Evolutionary conservation across 2,797 vertebrate genomes (phyloP).

Genomic region (Typhlichthys eigenmanni): DNA sequence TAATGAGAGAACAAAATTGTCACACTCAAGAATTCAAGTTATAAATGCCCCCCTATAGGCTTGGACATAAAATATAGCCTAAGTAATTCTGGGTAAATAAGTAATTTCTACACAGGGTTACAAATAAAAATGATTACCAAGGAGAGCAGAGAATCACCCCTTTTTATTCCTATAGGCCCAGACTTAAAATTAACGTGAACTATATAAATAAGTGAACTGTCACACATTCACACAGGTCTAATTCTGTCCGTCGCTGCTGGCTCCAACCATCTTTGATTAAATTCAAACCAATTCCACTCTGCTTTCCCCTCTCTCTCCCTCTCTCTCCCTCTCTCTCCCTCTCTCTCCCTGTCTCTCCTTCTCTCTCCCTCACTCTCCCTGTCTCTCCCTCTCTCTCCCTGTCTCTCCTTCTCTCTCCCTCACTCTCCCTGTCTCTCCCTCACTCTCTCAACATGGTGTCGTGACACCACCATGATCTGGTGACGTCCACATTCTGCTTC

Average conservation of each 20-base stretch:
- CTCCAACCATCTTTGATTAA: constrained; percentile 62
- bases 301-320: constrained; percentile 3
- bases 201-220: constrained; percentile 65
- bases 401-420: not conserved
- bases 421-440: not conserved
- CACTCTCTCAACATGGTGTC: not conserved
- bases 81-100: constrained; percentile 9
- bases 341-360: not conserved
- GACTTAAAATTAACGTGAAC: constrained; percentile 59
- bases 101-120: no score
- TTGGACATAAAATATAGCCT: constrained; percentile 8
- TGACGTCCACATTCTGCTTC: no score
- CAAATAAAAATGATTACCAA: not conserved
- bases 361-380: not conserved
- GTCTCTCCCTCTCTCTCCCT: no score
- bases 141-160: constrained; percentile 24
- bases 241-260: constrained; percentile 41
- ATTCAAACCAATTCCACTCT: constrained; percentile 42
- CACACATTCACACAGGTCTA: constrained; percentile 51
- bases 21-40: constrained; percentile 12
- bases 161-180: constrained; percentile 4
- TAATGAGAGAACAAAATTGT: constrained; percentile 13
- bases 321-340: not conserved
- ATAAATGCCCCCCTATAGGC: not conserved
- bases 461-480: not conserved